These are phyloP conservation scores for Gymnoscopelus microlampas DNA, from an alignment of 2,797 vertebrate species.

Conservation along the genomic window DNA sequence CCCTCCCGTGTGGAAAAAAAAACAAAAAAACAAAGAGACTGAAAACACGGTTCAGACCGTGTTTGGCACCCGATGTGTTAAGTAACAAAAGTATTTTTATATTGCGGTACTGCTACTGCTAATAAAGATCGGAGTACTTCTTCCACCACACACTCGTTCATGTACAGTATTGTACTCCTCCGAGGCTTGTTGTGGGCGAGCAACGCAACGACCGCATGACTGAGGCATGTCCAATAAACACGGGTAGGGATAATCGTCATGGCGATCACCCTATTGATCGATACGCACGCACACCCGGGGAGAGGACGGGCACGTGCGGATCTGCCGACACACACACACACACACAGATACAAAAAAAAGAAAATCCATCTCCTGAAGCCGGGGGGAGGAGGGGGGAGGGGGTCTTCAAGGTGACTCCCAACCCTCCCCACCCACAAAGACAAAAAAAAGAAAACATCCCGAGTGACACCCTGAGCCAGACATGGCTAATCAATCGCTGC, in stretches of 20 bases:
- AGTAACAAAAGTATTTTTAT: too few species aligned
- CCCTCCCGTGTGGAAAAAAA: too few species aligned
- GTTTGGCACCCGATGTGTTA: too few species aligned
- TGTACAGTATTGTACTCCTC: too few species aligned
- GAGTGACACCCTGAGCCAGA: slow-evolving; percentile 31
- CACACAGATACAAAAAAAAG: slow-evolving; percentile 40
- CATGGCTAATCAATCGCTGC: slow-evolving; percentile 52
- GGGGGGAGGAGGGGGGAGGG: slow-evolving; percentile 11
- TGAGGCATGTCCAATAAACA: slow-evolving; percentile 52
- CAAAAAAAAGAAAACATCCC: background rate
- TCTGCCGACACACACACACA: slow-evolving; percentile 27
- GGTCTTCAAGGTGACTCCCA: slow-evolving; percentile 57
- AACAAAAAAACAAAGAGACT: too few species aligned
- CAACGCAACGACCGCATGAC: slow-evolving; percentile 42
- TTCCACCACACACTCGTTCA: too few species aligned
- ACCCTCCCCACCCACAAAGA: too few species aligned
- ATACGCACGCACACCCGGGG: background rate
- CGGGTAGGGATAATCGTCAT: slow-evolving; percentile 49
- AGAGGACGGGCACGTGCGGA: slow-evolving; percentile 34
- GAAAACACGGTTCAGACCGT: too few species aligned
- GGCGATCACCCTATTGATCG: slow-evolving; percentile 54
- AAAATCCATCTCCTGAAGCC: slow-evolving; percentile 26
- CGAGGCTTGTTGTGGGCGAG: too few species aligned
- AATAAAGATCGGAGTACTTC: too few species aligned
- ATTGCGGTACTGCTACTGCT: too few species aligned